Evolutionary conservation across 1,140 invertebrate species (phyloP).

Genomic region (Calycopis cecrops): DNA sequence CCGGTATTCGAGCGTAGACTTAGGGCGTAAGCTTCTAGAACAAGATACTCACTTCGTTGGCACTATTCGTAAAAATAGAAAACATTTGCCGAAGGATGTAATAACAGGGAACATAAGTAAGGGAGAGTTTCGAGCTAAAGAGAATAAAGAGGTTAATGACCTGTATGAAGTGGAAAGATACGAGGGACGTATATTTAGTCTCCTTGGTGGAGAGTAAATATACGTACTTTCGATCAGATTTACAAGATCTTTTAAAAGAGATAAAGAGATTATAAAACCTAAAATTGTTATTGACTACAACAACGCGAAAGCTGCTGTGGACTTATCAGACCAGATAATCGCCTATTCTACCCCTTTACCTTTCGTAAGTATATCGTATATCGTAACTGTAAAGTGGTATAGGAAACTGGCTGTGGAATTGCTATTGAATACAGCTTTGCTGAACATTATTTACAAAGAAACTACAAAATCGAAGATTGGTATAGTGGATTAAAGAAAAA

Average conservation of each 20-base stretch:
- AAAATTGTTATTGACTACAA: constrained; percentile 53
- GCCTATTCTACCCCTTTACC: constrained; percentile 36
- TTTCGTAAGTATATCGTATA: too few species aligned
- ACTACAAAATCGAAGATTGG: constrained; percentile 14
- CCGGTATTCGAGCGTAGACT: constrained; percentile 47
- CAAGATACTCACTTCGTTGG: constrained; percentile 16
- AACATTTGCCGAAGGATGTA: constrained; percentile 45
- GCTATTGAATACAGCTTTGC: constrained; percentile 36
- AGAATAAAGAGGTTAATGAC: too few species aligned
- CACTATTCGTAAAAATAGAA: constrained; percentile 34
- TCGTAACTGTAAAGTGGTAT: constrained; percentile 56
- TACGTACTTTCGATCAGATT: constrained; percentile 38
- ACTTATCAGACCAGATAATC: constrained; percentile 52
- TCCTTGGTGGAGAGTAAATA: too few species aligned
- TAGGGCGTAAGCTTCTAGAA: constrained; percentile 2
- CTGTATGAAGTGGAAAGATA: constrained; percentile 62
- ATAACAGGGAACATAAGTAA: constrained; percentile 15
- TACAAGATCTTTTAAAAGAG: constrained; percentile 21
- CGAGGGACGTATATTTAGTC: constrained; percentile 46
- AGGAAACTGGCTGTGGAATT: constrained; percentile 46
- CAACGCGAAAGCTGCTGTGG: constrained; percentile 45
- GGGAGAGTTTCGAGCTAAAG: constrained; percentile 16
- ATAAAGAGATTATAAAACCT: constrained; percentile 33
- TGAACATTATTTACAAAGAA: constrained; percentile 18
- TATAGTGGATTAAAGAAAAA: constrained; percentile 18